Evolutionary conservation across 37 sponge, comb jelly and placozoan genomes (phyloP), one percentile per base, ranked within the genome.

Genomic region (Hormiphora californensis): DNA sequence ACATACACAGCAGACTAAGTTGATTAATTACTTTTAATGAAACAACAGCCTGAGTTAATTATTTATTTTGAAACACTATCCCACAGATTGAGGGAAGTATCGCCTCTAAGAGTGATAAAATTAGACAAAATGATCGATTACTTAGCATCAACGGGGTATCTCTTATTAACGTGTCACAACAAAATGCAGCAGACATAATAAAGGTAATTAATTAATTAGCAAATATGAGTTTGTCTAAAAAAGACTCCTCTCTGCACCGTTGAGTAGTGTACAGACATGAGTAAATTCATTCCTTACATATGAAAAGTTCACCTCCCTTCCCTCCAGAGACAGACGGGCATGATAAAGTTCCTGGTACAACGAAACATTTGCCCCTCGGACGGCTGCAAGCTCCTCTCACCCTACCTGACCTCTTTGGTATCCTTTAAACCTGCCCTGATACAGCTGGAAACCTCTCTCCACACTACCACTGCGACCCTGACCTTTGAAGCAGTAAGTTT

Each of bases 151-250:
- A 73, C 23, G 81, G 81, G 1, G 35, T 73, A 11, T n/a, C 81
- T 40, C 35, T 73, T 3, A 43, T 43, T 22, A 73, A 73, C 35
- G 81, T 73, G 17, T 73, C 81, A 4, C 81, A 73, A 28, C 81
- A 73, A 41, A 73, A 73, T 36, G 81, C 81, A 11, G 81, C 81
- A 39, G 81, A 73, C n/a, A 73, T 73, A 1, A 73, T 73, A 43
- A 73, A 73, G 61, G 61, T 57, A 57, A 28, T 57, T n/a, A n/a
- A n/a, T n/a, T n/a, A n/a, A n/a, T n/a, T n/a, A n/a, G n/a, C n/a
- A n/a, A n/a, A n/a, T n/a, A n/a, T n/a, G n/a, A n/a, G n/a, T n/a
- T n/a, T n/a, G n/a, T n/a, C n/a, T n/a, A n/a, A n/a, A n/a, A n/a
- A n/a, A n/a, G n/a, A n/a, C n/a, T n/a, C n/a, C n/a, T n/a, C n/a